Conservation (phyloP, 2,888 invertebrate species). For the Aporophyla nigra region DNA sequence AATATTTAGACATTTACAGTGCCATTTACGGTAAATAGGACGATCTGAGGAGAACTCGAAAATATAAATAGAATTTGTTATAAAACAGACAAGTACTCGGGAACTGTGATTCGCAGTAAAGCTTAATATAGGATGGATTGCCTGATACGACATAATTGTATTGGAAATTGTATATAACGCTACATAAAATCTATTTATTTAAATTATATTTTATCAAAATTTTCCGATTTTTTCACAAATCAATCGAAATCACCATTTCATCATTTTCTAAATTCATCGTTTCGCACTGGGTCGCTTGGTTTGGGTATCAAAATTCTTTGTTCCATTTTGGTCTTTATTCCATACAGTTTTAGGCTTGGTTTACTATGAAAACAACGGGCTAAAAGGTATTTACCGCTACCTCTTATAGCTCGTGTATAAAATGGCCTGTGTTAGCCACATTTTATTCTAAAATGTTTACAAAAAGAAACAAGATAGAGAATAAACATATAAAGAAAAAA, state of each 20-base stretch:
- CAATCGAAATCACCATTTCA: conserved; percentile 17
- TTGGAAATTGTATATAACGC: conserved; percentile 24
- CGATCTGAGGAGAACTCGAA: background rate
- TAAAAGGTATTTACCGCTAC: conserved; percentile 67
- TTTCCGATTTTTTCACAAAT: conserved; percentile 4
- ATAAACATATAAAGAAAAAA: too few relatives aligned
- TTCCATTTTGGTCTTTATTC: conserved; percentile 54
- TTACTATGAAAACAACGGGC: conserved; percentile 48
- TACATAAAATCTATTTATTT: background rate
- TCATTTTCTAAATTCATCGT: conserved; percentile 29
- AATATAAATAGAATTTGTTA: background rate
- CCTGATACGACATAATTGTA: background rate
- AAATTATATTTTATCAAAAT: background rate
- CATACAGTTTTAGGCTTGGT: conserved; percentile 53
- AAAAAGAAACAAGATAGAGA: too few relatives aligned
- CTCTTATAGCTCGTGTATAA: conserved; percentile 44
- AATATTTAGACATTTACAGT: background rate
- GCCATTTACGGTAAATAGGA: background rate
- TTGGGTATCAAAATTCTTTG: conserved; percentile 49
- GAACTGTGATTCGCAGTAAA: background rate
- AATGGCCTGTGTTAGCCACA: conserved; percentile 7
- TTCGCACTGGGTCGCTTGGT: conserved; percentile 64
- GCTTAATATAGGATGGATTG: background rate
- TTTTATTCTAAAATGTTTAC: background rate
- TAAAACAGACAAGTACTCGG: background rate